Evolutionary conservation across 1,140 invertebrate species (phyloP), one percentile per base, ranked within the genome.

Genomic region (Zaprionus africanus): DNA sequence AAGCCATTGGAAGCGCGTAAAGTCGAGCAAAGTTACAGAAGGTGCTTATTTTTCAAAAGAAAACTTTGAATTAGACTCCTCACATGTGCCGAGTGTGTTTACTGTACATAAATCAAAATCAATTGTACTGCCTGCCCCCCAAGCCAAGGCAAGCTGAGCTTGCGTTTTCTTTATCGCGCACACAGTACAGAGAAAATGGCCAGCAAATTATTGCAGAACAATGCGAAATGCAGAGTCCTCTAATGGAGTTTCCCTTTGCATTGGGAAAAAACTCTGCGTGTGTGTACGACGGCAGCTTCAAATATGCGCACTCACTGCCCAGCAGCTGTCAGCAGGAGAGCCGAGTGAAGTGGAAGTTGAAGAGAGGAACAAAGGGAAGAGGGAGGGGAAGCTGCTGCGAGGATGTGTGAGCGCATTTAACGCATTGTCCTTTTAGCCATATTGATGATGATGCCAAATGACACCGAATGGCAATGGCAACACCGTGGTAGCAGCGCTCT

Each of bases 361-460:
- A 34, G 31, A 34, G 22, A 22, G 31, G 31, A 9, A 34, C 31
- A 11, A 0, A 31, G 28, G 26, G 6, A 9, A 9, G 9, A 11
- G 31, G 1, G 41, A 43, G 7, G 24, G 0, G 59, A 19, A 38
- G 26, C 19, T 36, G 54, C 43, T 65, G 53, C n/a, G 54, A 66
- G 63, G 24, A 46, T 59, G 58, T 70, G 61, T 72, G 68, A 67
- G 67, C 68, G 85, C 85, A 90, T 90, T 90, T 90, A 90, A 90
- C 85, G 85, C 85, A 90, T 90, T 90, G 85, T 90, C 82, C 85
- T 90, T 90, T 90, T 90, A 90, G 85, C 85, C 85, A 90, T 90
- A 90, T 90, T 90, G 85, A 90, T 90, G 85, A 90, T 90, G 85
- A 90, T 90, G 82, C 85, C 85, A 90, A 88, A 88, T 90, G 85